Percentiles rank a stretch among this genome's conserved stretches.
phyloP scores from a whole-genome alignment of 2,888 invertebrate genomes.

The Ectemnius lituratus region DNA sequence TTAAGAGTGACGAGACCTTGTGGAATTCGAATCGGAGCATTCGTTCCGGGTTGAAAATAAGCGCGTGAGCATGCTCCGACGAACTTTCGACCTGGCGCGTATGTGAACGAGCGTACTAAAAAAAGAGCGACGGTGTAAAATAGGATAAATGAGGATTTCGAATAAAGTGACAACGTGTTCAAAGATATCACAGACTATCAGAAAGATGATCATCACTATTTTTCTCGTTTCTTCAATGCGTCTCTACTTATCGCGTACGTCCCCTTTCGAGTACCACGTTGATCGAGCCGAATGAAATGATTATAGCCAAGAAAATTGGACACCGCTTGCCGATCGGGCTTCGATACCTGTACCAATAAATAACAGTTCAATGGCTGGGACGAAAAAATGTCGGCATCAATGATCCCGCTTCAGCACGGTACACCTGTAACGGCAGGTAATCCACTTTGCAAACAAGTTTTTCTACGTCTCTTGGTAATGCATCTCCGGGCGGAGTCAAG shows the following conservation, averaged over 20 bases:
- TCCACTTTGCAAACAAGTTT: constrained; percentile 44
- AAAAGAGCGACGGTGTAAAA: constrained; percentile 55
- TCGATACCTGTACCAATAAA: constrained; percentile 3
- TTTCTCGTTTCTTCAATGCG: too few species aligned
- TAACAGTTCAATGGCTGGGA: constrained; percentile 38
- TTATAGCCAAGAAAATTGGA: constrained; percentile 27
- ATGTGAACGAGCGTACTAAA: constrained; percentile 67
- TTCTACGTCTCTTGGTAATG: constrained; percentile 17
- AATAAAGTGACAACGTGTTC: background rate
- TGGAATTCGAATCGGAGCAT: constrained; percentile 63
- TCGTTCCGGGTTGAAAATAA: constrained; percentile 75
- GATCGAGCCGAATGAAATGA: constrained; percentile 28
- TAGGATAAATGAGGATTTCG: background rate
- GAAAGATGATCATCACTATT: constrained; percentile 7
- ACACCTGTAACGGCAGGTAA: constrained; percentile 22
- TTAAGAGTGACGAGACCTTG: constrained; percentile 48
- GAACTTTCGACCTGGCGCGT: constrained; percentile 74
- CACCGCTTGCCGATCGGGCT: constrained; percentile 14
- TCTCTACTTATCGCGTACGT: too few species aligned
- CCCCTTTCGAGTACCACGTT: constrained; percentile 7
- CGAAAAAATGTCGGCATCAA: constrained; percentile 39
- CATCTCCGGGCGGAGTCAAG: constrained; percentile 14
- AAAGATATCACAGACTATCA: constrained; percentile 8
- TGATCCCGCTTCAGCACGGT: constrained; percentile 23
- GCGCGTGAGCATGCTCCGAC: constrained; percentile 65